phyloP scores from a whole-genome alignment of 2,113 vertebrate genomes.

The Prietella phreatophila region DNA sequence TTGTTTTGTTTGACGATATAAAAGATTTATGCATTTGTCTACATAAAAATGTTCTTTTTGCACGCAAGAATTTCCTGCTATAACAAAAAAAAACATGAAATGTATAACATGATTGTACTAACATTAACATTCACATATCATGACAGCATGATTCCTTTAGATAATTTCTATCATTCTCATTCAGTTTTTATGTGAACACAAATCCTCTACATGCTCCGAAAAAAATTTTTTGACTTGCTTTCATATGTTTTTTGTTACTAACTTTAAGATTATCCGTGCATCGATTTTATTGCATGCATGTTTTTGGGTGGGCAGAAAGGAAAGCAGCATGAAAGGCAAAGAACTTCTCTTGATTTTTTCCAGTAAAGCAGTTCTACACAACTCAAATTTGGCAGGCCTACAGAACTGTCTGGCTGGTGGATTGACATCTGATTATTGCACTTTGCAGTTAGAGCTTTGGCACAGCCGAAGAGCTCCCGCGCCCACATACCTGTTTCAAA shows the following conservation, averaged over 20 bases:
- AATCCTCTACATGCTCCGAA: background rate
- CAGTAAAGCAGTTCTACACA: background rate
- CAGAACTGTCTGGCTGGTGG: background rate
- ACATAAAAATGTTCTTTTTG: background rate
- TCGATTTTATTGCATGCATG: background rate
- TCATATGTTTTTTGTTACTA: background rate
- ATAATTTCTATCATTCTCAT: too few relatives aligned
- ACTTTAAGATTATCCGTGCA: background rate
- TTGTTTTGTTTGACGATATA: background rate
- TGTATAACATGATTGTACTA: background rate
- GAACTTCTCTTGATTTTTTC: background rate
- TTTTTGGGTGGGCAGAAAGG: background rate
- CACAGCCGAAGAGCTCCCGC: slow-evolving; percentile 81
- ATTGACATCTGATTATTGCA: background rate
- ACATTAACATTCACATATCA: background rate
- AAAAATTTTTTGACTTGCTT: background rate
- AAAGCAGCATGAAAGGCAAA: background rate
- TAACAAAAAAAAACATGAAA: background rate
- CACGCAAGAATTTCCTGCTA: background rate
- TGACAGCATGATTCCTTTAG: background rate
- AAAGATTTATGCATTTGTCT: background rate
- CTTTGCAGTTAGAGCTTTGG: slow-evolving; percentile 75
- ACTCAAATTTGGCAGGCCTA: background rate
- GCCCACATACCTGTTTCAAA: slow-evolving; percentile 81
- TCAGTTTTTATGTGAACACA: background rate